phyloP scores from a whole-genome alignment of 2,888 invertebrate species.

The Eupeodes latifasciatus region DNA sequence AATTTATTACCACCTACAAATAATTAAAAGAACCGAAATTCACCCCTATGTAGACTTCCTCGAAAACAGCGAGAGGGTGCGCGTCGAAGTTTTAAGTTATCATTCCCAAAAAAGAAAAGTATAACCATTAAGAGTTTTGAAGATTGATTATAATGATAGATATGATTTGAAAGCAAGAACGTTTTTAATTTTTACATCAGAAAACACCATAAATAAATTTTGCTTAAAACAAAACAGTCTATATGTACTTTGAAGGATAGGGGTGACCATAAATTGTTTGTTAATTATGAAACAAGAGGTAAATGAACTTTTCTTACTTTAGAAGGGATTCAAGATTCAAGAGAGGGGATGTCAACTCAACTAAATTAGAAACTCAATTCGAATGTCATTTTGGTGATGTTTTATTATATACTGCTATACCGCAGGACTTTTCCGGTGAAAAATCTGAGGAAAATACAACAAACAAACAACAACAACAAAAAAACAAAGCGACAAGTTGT shows the following conservation, averaged over 20 bases:
- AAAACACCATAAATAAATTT: conserved; percentile 57
- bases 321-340: background rate
- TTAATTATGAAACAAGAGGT: conserved; percentile 54
- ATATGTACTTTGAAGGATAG: background rate
- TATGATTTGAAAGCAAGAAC: conserved; percentile 9
- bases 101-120: conserved; percentile 17
- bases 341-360: conserved; percentile 40
- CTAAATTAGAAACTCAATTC: conserved; percentile 66
- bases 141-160: conserved; percentile 73
- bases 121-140: conserved; percentile 53
- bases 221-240: conserved; percentile 34
- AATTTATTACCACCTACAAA: conserved; percentile 66
- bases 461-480: background rate
- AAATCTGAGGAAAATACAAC: conserved; percentile 21
- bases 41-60: background rate
- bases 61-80: conserved; percentile 46
- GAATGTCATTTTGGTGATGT: conserved; percentile 42
- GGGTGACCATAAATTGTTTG: conserved; percentile 60
- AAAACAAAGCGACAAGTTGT: conserved; percentile 65
- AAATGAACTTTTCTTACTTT: background rate
- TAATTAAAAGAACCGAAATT: background rate
- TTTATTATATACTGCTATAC: conserved; percentile 32
- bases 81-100: conserved; percentile 64
- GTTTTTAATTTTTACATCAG: conserved; percentile 52
- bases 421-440: conserved; percentile 58